Evolutionary conservation across 2,113 vertebrate species (phyloP), one percentile per base, ranked within the genome.

Genomic region (Reinhardtius hippoglossoides): DNA sequence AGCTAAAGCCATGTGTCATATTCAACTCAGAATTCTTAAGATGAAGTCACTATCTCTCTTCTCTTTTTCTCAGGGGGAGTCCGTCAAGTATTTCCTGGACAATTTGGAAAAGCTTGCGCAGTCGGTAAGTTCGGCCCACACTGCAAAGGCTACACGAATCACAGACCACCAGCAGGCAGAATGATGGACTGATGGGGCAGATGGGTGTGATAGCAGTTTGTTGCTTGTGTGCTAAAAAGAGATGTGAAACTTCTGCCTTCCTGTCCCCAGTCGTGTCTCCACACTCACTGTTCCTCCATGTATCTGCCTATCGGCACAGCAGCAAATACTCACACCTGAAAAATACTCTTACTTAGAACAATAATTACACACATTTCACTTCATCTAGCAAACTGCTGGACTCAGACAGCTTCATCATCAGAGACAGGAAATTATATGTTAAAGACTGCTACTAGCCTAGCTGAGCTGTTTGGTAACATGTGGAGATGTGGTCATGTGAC

Each of bases 21-120:
- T 14, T 56, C 52, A 66, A 18, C 15, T 69, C 59, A 31, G 2
- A 40, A 46, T 14, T 13, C 44, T 35, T 4, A 26, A 5, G 14
- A 46, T 15, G 52, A 4, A 50, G 15, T 50, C 46, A 50, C 46
- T 20, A 0, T 61, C n/a, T 57, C 31, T 56, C 77, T 59, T 78
- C 21, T 88, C 44, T 84, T 62, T 76, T 55, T 80, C 69, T 67
- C 89, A 98, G 97, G 97, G 97, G 67, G 97, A 99, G 94, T 98
- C 98, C 2, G 97, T 99, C 85, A 99, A 98, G 91, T 98, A 98
- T 94, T 99, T 99, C 95, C 93, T 99, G 96, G 98, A 98, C 90
- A 97, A 98, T 93, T 95, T 99, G 96, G 97, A 97, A 89, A 99
- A 96, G 94, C 95, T 98, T 2, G 97, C 96, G 91, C 94, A 96